These are phyloP conservation scores for Malurus splendens DNA, from an alignment of 2,797 vertebrate genomes.

Conservation along the genomic window DNA sequence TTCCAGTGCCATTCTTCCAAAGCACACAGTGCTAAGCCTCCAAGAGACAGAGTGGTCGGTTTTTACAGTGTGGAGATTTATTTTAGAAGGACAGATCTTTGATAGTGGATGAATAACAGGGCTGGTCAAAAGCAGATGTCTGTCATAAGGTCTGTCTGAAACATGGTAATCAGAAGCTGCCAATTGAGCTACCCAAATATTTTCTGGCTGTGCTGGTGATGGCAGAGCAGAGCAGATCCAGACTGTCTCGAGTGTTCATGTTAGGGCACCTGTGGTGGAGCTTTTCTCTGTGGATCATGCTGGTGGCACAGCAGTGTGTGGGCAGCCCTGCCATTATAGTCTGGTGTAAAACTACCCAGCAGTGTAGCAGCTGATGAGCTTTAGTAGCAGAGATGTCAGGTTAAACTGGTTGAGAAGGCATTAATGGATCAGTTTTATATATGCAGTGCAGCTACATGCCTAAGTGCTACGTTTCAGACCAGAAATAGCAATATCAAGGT, in stretches of 20 bases:
- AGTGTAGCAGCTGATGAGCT: not conserved
- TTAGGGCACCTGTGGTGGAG: not conserved
- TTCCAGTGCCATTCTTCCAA: not conserved
- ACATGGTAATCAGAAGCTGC: not conserved
- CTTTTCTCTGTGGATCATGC: not conserved
- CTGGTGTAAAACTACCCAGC: too few relatives aligned
- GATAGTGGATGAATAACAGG: not conserved
- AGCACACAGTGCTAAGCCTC: not conserved
- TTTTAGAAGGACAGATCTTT: not conserved
- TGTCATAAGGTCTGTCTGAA: not conserved
- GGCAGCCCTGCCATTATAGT: not conserved
- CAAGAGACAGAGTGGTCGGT: not conserved
- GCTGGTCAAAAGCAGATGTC: not conserved
- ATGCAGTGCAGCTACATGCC: not conserved
- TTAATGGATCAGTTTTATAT: not conserved
- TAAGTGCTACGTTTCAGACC: not conserved
- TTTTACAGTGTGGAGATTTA: not conserved
- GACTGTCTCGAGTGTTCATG: accelerated
- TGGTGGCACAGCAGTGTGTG: not conserved
- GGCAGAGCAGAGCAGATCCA: not conserved
- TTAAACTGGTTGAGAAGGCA: not conserved
- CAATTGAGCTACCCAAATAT: not conserved
- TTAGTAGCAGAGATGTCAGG: not conserved
- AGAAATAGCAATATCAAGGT: not conserved
- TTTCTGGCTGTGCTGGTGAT: not conserved